Conservation (phyloP, 2,113 vertebrate species). For the Psittacula cyanocephala region DNA sequence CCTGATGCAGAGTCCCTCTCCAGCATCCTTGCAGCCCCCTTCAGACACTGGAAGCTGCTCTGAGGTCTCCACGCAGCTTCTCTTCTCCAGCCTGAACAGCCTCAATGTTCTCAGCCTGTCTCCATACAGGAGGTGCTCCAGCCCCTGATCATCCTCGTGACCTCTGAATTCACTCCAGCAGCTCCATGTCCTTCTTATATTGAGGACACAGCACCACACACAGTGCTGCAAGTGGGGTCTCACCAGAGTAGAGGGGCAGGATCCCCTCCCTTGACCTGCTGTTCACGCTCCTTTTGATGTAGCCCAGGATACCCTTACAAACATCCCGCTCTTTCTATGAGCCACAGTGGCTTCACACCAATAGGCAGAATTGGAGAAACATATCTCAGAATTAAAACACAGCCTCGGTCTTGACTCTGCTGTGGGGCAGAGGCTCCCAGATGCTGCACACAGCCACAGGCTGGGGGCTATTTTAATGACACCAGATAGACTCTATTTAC, state of each 20-base stretch:
- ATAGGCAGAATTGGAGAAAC: background rate
- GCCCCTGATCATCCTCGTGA: background rate
- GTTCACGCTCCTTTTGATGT: background rate
- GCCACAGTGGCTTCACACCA: background rate
- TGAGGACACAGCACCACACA: background rate
- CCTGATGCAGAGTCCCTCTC: too few relatives aligned
- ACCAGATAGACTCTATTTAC: background rate
- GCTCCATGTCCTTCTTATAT: background rate
- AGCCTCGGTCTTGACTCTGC: background rate
- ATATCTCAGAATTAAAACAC: background rate
- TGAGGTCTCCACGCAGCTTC: background rate
- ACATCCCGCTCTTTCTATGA: background rate
- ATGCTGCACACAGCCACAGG: background rate
- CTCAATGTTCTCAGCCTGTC: background rate
- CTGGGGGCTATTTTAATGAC: background rate
- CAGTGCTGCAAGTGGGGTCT: background rate
- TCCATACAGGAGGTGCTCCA: background rate
- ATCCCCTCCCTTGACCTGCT: background rate
- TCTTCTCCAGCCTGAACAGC: background rate
- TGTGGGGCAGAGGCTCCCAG: background rate
- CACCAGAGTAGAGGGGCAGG: background rate
- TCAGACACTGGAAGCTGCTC: background rate
- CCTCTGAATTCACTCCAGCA: background rate
- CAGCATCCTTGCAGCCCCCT: too few relatives aligned
- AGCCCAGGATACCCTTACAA: background rate